Evolutionary conservation across 1,140 invertebrate genomes (phyloP), one percentile per base, ranked within the genome.

Genomic region (Drosophila grimshawi): DNA sequence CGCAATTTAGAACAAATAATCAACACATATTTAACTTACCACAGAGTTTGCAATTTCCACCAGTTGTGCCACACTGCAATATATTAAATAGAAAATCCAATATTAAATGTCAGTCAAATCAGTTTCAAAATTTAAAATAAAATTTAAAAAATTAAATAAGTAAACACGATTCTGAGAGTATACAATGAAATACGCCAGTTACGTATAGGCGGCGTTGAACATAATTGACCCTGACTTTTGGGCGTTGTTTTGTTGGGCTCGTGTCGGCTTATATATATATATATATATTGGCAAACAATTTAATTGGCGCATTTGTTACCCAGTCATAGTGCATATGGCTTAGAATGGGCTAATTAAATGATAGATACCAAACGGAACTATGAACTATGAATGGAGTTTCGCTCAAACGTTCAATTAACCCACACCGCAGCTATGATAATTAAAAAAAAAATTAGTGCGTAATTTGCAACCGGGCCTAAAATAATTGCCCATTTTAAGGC

Each of bases 11-110:
- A 53, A 63, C 37, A 45, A n/a, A 45, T 57, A 66, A 65, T 56
- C 49, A 41, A 27, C 51, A 19, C 8, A 41, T 43, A n/a, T 74
- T 35, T 39, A 27, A 65, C 75, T 82, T 57, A 71, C 80, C 80
- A 71, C 75, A 82, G 2, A 19, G 63, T 65, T 75, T 62, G 49
- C 62, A 60, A 65, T 62, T 81, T 55, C 49, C 62, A 49, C 10
- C 66, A 41, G 63, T 46, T 55, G 46, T 41, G 61, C 4, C 30
- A 66, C 6, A 8, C 78, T 79, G 78, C 49, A 80, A 81, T 27
- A 45, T 64, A 51, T 59, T 19, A 39, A 67, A 49, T 27, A 48
- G 27, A 46, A 37, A n/a, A 37, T 30, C 30, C 53, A 65, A 49
- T 61, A 62, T 67, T 48, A 49, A 77, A 55, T 48, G 19, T 6